Base-by-base conservation (phyloP, 1,140 invertebrate genomes). In the Oncopodura yosiiana region DNA sequence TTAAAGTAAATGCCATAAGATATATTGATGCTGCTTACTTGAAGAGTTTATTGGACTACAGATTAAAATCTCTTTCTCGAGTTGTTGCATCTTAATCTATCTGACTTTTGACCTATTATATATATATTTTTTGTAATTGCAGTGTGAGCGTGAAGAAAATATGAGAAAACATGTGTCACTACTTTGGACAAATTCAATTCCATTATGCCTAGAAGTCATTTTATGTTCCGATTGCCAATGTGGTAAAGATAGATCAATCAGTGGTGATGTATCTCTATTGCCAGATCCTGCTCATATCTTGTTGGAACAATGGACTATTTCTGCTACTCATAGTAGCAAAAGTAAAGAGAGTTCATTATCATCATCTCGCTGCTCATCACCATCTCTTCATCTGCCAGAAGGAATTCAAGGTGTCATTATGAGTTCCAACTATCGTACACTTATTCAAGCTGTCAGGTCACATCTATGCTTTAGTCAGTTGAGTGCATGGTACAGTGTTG, bases 381-480 rank as follows among this genome's bases (percentile, higher is more conserved):
- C n/a, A n/a, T n/a, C n/a, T 49, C 19, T 34, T 56, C 18, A 37
- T 45, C 57, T 32, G 6, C 16, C 57, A 34, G 19, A 9, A 26
- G n/a, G n/a, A n/a, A n/a, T n/a, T n/a, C n/a, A n/a, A n/a, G n/a
- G n/a, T 9, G 39, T 19, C 41, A 44, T 42, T 45, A 52, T 16
- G 38, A 53, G 53, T 48, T 23, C 21, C 24, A 26, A 30, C n/a
- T 36, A 42, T 41, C 43, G 52, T 62, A 84, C 83, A 69, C 73
- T 95, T 52, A 79, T 92, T 58, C 89, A 90, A 69, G 92, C 91
- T n/a, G 83, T 95, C 11, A 78, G 90, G 46, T 95, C 91, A 4
- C 89, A 92, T 68, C 77, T 95, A n/a, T 88, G 94, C 74, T 96
- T 96, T 74, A 94, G 91, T 1, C 91, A 95, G 74, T 79, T 95